phyloP scores from a whole-genome alignment of 1,140 invertebrate species.

The Teleopsis dalmanni region DNA sequence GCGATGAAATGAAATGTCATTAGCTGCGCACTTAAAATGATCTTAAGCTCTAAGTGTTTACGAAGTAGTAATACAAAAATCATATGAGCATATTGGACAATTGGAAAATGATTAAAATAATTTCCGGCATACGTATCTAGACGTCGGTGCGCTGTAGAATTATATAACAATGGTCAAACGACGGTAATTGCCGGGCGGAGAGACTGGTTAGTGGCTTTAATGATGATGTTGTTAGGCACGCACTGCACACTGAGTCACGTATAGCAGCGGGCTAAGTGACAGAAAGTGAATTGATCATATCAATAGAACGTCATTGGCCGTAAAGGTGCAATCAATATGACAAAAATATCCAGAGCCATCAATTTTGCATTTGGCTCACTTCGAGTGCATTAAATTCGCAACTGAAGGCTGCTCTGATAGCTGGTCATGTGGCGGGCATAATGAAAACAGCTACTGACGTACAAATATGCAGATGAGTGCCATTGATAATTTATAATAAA shows the following conservation, averaged over 20 bases:
- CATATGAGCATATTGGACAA: background rate
- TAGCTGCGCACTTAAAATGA: constrained; percentile 5
- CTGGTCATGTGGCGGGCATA: background rate
- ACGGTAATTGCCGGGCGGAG: too few relatives aligned
- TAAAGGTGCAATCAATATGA: background rate
- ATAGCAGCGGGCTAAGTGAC: too few relatives aligned
- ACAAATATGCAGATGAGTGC: constrained; percentile 6
- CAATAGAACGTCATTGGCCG: background rate
- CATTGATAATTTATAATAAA: constrained; percentile 9
- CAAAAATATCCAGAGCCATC: background rate
- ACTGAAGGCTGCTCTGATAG: background rate
- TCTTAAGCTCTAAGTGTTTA: background rate
- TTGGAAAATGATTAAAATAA: background rate
- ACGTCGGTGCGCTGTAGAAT: too few relatives aligned
- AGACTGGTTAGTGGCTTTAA: background rate
- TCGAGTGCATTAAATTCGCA: too few relatives aligned
- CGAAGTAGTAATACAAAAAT: background rate
- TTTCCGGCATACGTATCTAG: too few relatives aligned
- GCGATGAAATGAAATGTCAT: background rate
- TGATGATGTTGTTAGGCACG: background rate
- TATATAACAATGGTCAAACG: too few relatives aligned
- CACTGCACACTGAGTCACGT: background rate
- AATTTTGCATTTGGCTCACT: background rate
- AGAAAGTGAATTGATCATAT: background rate
- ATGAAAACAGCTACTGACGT: background rate